Conservation (phyloP, 2,888 invertebrate genomes). For the Acronicta psi region DNA sequence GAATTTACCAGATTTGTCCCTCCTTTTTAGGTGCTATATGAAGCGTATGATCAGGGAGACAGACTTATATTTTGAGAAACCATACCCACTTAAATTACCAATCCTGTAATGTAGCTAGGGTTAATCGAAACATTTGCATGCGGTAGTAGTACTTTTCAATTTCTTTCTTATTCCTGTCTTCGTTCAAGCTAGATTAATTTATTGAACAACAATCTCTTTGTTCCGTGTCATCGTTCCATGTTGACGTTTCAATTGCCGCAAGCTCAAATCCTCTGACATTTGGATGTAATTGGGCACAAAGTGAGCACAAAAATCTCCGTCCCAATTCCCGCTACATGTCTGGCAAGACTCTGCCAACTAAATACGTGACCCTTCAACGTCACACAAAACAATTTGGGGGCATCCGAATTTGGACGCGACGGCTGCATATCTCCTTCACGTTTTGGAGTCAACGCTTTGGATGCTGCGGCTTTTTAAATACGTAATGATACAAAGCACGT, state of each 20-base stretch:
- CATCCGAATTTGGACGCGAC: slow-evolving; percentile 44
- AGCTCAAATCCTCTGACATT: slow-evolving; percentile 40
- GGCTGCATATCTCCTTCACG: slow-evolving; percentile 40
- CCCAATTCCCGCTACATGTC: slow-evolving; percentile 42
- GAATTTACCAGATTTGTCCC: slow-evolving; percentile 25
- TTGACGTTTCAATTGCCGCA: slow-evolving; percentile 27
- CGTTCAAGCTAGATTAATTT: slow-evolving; percentile 28
- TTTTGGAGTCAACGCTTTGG: slow-evolving; percentile 29
- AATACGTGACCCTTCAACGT: slow-evolving; percentile 60
- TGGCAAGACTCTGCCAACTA: slow-evolving; percentile 40
- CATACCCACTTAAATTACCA: too few relatives aligned
- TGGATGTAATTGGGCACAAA: slow-evolving; percentile 44
- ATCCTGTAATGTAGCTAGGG: too few relatives aligned
- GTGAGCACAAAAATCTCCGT: slow-evolving; percentile 41
- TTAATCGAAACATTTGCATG: too few relatives aligned
- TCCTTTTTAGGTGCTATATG: slow-evolving; percentile 21
- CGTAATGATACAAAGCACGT: slow-evolving; percentile 25
- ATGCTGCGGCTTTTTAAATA: slow-evolving; percentile 27
- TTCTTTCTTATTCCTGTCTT: slow-evolving; percentile 12
- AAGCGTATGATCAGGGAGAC: slow-evolving; percentile 2
- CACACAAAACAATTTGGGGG: slow-evolving; percentile 54
- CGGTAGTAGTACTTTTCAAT: slow-evolving; percentile 13
- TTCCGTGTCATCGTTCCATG: slow-evolving; percentile 28
- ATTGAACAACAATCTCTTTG: slow-evolving; percentile 35
- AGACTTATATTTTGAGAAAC: neutral